phyloP scores from a whole-genome alignment of 2,797 vertebrate genomes.

The Rhynchotus rufescens region DNA sequence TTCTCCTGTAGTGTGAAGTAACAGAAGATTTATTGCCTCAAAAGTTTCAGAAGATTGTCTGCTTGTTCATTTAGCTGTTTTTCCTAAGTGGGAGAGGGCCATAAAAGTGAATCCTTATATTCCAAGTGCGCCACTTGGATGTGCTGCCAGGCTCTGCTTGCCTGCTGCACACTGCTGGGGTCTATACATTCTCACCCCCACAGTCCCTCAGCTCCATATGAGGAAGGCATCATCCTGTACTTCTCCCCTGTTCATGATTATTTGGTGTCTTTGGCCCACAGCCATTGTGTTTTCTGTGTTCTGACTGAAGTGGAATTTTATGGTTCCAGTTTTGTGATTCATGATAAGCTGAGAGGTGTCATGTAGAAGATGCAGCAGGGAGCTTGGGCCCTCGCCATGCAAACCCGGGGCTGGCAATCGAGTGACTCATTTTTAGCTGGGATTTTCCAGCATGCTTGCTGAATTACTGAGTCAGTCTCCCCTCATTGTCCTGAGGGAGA shows the following conservation, averaged over 20 bases:
- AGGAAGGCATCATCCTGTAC: not conserved
- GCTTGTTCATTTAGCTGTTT: not conserved
- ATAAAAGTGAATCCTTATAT: not conserved
- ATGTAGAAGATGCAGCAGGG: not conserved
- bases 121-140: not conserved
- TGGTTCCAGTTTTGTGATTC: conserved; percentile 3
- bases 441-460: conserved; percentile 60
- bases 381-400: not conserved
- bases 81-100: not conserved
- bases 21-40: not conserved
- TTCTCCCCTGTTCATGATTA: not conserved
- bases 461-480: conserved; percentile 60
- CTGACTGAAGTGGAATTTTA: conserved; percentile 40
- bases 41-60: not conserved
- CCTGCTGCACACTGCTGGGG: not conserved
- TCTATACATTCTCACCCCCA: accelerated
- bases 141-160: not conserved
- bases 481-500: conserved; percentile 1
- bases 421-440: conserved; percentile 49
- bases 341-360: conserved; percentile 30
- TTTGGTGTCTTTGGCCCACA: not conserved
- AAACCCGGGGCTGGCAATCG: conserved; percentile 11
- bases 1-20: not conserved
- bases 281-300: not conserved
- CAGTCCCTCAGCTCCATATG: not conserved